phyloP scores from a whole-genome alignment of 2,888 invertebrate species.

The Nymphalis polychloros region DNA sequence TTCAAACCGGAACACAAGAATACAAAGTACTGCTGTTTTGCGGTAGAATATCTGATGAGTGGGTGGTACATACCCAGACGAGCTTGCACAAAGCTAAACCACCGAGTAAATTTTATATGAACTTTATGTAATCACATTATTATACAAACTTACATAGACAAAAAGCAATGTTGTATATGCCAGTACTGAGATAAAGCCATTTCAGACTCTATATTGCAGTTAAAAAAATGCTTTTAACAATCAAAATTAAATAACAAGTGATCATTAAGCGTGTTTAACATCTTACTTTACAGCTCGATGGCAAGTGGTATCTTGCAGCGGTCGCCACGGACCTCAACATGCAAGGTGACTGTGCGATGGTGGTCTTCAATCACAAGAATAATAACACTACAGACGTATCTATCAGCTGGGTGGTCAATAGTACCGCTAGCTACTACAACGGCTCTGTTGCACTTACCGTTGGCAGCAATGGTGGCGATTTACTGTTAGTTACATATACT shows the following conservation, averaged over 20 bases:
- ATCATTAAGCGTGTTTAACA: background rate
- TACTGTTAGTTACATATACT: slow-evolving; percentile 65
- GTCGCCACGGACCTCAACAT: slow-evolving; percentile 62
- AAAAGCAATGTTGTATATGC: too few relatives aligned
- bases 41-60: too few relatives aligned
- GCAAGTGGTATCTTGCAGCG: slow-evolving; percentile 68
- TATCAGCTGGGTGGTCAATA: slow-evolving; percentile 69
- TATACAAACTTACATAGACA: too few relatives aligned
- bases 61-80: too few relatives aligned
- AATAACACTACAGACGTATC: slow-evolving; percentile 66
- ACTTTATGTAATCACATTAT: too few relatives aligned
- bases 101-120: too few relatives aligned
- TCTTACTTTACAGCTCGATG: slow-evolving; percentile 56
- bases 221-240: background rate
- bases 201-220: too few relatives aligned
- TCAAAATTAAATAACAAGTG: too few relatives aligned
- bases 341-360: slow-evolving; percentile 67
- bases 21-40: too few relatives aligned
- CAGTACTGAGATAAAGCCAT: too few relatives aligned
- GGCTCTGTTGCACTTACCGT: slow-evolving; percentile 66
- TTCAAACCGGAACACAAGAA: too few relatives aligned
- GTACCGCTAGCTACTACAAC: slow-evolving; percentile 65
- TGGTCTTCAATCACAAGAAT: slow-evolving; percentile 67
- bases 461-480: slow-evolving; percentile 63
- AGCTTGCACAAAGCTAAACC: too few relatives aligned